phyloP scores from a whole-genome alignment of 1,140 invertebrate species.

The Formica exsecta region DNA sequence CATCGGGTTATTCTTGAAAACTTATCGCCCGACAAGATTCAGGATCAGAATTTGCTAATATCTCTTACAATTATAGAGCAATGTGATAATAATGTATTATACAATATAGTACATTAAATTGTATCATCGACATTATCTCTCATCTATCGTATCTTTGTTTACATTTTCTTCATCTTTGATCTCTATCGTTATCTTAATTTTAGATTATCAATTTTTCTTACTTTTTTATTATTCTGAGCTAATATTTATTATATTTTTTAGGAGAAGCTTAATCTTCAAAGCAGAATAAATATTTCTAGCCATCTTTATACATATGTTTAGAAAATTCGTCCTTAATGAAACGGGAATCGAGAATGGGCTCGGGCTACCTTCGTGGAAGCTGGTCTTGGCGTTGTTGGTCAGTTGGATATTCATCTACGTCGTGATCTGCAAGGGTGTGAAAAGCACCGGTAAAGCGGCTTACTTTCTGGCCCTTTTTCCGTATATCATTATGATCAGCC shows the following conservation, averaged over 20 bases:
- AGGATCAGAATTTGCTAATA: background rate
- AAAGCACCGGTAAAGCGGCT: slow-evolving; percentile 91
- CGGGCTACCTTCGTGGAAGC: slow-evolving; percentile 91
- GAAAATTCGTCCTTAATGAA: slow-evolving; percentile 90
- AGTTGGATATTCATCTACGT: slow-evolving; percentile 93
- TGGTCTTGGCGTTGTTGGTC: slow-evolving; percentile 90
- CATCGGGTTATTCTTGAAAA: background rate
- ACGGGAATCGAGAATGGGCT: slow-evolving; percentile 90
- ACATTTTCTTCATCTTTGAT: background rate
- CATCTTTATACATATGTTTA: slow-evolving; percentile 77
- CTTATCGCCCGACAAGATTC: background rate
- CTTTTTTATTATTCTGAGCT: background rate
- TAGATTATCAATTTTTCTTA: background rate
- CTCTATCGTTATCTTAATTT: slow-evolving; percentile 6
- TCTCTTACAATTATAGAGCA: background rate
- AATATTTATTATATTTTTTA: background rate
- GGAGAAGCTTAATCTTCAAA: background rate
- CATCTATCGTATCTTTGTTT: too few species aligned
- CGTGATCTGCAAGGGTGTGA: slow-evolving; percentile 92
- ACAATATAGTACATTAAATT: background rate
- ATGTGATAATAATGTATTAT: slow-evolving; percentile 17
- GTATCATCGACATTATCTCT: background rate
- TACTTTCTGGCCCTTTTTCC: slow-evolving; percentile 95
- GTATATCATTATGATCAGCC: slow-evolving; percentile 92
- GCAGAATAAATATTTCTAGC: background rate